A percentile compares a stretch with the other conserved stretches of the same genome.
These are phyloP conservation scores for Artemia sp. DNA, from an alignment of 2,888 invertebrate species.

Conservation along the genomic window DNA sequence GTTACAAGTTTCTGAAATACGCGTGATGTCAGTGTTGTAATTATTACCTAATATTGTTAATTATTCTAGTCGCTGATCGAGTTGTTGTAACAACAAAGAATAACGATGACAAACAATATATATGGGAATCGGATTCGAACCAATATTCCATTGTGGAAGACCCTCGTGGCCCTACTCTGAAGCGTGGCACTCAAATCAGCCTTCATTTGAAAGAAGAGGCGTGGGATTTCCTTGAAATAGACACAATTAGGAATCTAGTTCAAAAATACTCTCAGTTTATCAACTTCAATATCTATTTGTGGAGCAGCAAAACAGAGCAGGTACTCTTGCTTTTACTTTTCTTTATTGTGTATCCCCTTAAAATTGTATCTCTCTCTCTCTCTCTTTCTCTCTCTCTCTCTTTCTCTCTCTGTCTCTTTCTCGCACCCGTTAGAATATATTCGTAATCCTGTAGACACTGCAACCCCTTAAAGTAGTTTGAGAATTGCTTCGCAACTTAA, in stretches of 20 bases:
- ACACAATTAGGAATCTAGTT: conserved; percentile 72
- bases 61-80: conserved; percentile 60
- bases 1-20: too few relatives aligned
- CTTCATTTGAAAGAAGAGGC: conserved; percentile 93
- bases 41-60: background rate
- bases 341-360: too few relatives aligned
- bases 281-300: conserved; percentile 93
- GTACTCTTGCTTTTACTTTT: background rate
- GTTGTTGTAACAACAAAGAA: conserved; percentile 91
- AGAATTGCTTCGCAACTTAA: too few relatives aligned
- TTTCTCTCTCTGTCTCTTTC: too few relatives aligned
- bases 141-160: conserved; percentile 78
- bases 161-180: conserved; percentile 78
- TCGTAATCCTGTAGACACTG: too few relatives aligned
- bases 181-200: conserved; percentile 73
- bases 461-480: too few relatives aligned
- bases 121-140: conserved; percentile 93
- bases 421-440: too few relatives aligned
- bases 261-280: conserved; percentile 99
- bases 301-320: conserved; percentile 49
- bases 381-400: too few relatives aligned
- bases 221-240: conserved; percentile 79
- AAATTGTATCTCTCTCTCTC: too few relatives aligned
- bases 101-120: conserved; percentile 79
- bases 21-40: too few relatives aligned